Base-by-base conservation (phyloP, 2,797 vertebrate genomes). In the Taenioides sp. region DNA sequence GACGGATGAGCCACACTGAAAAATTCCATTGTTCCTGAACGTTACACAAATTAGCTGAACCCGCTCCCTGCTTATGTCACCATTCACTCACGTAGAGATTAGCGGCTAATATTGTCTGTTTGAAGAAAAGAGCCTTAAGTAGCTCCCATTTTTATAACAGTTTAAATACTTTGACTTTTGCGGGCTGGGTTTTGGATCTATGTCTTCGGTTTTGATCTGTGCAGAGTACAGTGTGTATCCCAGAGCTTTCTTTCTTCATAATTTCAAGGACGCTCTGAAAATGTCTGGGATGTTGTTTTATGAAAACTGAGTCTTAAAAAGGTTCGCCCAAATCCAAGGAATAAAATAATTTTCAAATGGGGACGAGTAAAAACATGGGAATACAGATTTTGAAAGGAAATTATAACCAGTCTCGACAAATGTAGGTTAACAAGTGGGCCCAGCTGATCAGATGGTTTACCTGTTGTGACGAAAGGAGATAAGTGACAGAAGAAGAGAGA, bases 21-120 rank as follows among this genome's bases (percentile, higher is more conserved):
- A 74, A 70, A 68, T 52, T 22, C 72, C 71, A 84, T 86, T 86
- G 84, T 87, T 84, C 65, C 69, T 25, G 28, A 80, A 85, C 77
- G 79, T 81, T 84, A 78, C 80, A 70, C 73, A 89, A 88, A 88
- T 90, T 81, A 83, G 67, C 79, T 20, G 60, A 75, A 74, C 71
- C 71, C 27, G 7, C 69, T 71, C 60, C 67, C 72, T 40, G 73
- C 75, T 80, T 72, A 71, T 71, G 77, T 84, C 77, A 85, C 73
- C 73, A 34, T 11, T 71, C 73, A 69, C 74, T 60, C 52, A 61
- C 70, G 47, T 68, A 71, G 75, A 67, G 82, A 86, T 90, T 86
- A 84, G 60, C 17, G 34, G 68, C 50, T 75, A 79, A 77, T 80
- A 81, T 82, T 57, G 61, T 82, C 60, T 77, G 80, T 79, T 84